Evolutionary conservation across 2,888 invertebrate genomes (phyloP).

Genomic region (Ferrisia virgata): DNA sequence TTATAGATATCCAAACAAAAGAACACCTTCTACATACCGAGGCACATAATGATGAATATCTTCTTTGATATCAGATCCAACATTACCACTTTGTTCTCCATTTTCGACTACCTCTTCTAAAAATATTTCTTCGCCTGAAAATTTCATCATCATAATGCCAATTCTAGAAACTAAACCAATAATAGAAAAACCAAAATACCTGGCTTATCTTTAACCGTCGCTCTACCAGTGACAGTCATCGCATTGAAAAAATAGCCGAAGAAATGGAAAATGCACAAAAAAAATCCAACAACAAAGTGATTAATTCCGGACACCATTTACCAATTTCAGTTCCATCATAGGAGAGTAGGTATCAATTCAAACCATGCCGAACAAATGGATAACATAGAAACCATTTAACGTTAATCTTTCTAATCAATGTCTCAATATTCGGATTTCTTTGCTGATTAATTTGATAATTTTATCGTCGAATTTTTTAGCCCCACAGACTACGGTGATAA

Average conservation of each 20-base stretch:
- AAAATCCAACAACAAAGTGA: not conserved
- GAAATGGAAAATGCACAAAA: not conserved
- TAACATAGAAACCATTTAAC: not conserved
- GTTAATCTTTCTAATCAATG: not conserved
- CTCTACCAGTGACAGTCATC: not conserved
- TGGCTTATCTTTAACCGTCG: not conserved
- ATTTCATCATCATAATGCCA: not conserved
- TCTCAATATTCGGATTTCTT: not conserved
- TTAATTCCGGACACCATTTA: constrained; percentile 5
- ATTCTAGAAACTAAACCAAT: not conserved
- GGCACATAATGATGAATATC: not conserved
- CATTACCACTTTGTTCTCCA: not conserved
- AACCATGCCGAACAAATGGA: not conserved
- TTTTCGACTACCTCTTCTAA: not conserved
- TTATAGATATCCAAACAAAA: no score
- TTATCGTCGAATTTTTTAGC: not conserved
- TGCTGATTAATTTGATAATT: not conserved
- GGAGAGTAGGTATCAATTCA: not conserved
- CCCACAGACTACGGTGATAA: not conserved
- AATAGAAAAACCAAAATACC: not conserved
- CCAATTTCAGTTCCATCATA: constrained; percentile 13
- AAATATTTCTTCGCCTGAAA: not conserved
- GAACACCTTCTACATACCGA: not conserved
- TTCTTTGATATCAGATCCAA: not conserved
- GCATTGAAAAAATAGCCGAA: not conserved